These are phyloP conservation scores for Temnothorax rugatulus DNA, from an alignment of 2,888 invertebrate species.

Conservation along the genomic window DNA sequence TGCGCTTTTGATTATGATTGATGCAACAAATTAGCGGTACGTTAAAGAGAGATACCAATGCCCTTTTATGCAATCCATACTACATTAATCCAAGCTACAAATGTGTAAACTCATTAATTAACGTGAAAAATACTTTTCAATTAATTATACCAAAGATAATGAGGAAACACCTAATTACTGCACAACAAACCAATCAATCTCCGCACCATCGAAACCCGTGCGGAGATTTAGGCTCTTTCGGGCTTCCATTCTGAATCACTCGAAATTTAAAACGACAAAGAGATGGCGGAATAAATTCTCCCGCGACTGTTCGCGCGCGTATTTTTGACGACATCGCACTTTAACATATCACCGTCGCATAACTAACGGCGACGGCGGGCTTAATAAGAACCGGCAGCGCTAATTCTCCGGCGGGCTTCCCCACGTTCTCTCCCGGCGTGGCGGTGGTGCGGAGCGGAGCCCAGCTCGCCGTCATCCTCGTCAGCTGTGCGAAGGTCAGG, in stretches of 20 bases:
- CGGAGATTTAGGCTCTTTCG: not conserved
- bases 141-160: conserved; percentile 1
- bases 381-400: conserved; percentile 72
- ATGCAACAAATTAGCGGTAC: conserved; percentile 25
- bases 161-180: conserved; percentile 9
- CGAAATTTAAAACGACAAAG: not conserved
- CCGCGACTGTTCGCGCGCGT: not conserved
- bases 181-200: not conserved
- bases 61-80: not conserved
- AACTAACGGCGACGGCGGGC: conserved; percentile 58
- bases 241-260: not conserved
- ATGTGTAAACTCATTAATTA: not conserved
- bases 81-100: not conserved
- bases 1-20: conserved; percentile 29
- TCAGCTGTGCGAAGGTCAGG: conserved; percentile 84
- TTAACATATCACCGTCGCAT: conserved; percentile 11
- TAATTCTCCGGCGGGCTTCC: conserved; percentile 68
- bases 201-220: not conserved
- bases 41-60: conserved; percentile 13
- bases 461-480: conserved; percentile 34
- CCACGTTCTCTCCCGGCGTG: conserved; percentile 18
- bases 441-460: conserved; percentile 50
- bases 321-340: conserved; percentile 32
- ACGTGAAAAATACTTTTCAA: conserved; percentile 13
- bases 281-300: not conserved